phyloP scores from a whole-genome alignment of 2,113 vertebrate species.

The Cephalopterus ornatus region DNA sequence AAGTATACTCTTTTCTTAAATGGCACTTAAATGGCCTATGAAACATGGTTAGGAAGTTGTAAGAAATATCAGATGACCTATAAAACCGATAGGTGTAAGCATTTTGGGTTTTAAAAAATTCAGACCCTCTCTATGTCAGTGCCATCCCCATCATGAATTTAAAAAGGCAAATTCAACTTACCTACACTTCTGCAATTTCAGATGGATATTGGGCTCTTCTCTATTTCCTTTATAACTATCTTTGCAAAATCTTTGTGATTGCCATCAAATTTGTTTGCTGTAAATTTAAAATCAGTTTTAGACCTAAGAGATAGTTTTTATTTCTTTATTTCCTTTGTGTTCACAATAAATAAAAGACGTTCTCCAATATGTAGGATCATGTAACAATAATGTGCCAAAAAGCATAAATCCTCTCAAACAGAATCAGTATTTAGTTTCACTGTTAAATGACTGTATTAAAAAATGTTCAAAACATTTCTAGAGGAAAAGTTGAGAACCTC shows the following conservation, averaged over 20 bases:
- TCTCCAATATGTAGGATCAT: background rate
- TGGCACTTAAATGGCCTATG: background rate
- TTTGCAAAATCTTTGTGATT: background rate
- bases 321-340: background rate
- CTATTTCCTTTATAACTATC: background rate
- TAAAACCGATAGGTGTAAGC: background rate
- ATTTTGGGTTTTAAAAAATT: background rate
- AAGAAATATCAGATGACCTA: background rate
- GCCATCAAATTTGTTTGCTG: background rate
- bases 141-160: background rate
- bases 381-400: background rate
- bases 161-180: background rate
- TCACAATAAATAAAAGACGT: background rate
- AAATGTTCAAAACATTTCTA: background rate
- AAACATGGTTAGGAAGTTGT: background rate
- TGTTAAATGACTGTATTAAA: background rate
- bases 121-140: background rate
- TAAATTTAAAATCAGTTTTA: background rate
- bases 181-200: background rate
- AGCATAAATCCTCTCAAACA: accelerated
- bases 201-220: background rate
- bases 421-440: background rate
- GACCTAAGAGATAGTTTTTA: background rate
- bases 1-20: background rate
- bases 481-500: background rate